A percentile compares a stretch with the other conserved stretches of the same genome.
Evolutionary conservation across 2,888 invertebrate genomes (phyloP).

Genomic region (Mesorhabditis belari): DNA sequence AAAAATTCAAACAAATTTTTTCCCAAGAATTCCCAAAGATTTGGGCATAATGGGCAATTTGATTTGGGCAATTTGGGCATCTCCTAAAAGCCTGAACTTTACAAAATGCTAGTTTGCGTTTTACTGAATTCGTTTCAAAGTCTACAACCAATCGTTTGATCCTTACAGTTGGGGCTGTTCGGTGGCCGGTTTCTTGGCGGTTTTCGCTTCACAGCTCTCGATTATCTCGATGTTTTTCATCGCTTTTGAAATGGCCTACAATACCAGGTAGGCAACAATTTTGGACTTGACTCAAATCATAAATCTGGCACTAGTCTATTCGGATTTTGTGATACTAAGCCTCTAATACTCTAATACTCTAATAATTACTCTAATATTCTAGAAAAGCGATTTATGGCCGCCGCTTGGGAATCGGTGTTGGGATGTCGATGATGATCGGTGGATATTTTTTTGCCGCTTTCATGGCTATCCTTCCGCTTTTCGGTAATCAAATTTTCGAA

Average conservation of each 20-base stretch:
- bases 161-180: constrained; percentile 69
- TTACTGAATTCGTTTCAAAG: no score
- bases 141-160: no score
- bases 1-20: no score
- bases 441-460: constrained; percentile 50
- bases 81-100: no score
- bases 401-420: constrained; percentile 60
- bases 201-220: constrained; percentile 81
- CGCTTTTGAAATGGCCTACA: constrained; percentile 51
- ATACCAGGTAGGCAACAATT: constrained; percentile 27
- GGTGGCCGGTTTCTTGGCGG: constrained; percentile 85
- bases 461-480: constrained; percentile 79
- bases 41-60: no score
- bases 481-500: constrained; percentile 60
- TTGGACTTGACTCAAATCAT: no score
- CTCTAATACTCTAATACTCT: no score
- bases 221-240: constrained; percentile 93
- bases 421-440: constrained; percentile 55
- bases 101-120: no score
- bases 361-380: not conserved
- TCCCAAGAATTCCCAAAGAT: no score
- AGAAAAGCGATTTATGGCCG: constrained; percentile 78
- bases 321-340: no score
- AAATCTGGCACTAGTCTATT: no score
- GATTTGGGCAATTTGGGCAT: no score